Conservation (phyloP, 2,797 vertebrate genomes). For the Notoglanidium macrostoma region DNA sequence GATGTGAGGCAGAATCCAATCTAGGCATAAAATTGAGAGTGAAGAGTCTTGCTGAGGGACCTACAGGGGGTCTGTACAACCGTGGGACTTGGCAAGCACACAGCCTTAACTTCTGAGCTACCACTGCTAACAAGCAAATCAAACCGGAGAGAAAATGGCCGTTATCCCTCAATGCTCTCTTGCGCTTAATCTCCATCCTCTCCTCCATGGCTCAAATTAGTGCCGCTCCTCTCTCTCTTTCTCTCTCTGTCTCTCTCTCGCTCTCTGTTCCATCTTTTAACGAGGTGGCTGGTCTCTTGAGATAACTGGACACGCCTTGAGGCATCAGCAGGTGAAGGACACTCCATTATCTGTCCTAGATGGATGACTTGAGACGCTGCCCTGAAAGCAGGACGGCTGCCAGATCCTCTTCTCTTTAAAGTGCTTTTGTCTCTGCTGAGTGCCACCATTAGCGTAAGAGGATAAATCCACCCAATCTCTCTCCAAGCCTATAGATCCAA, state of each 20-base stretch:
- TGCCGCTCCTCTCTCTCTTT: constrained; percentile 49
- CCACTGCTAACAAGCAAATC: constrained; percentile 14
- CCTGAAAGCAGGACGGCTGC: constrained; percentile 75
- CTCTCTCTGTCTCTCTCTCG: constrained; percentile 55
- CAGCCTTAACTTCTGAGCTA: neutral
- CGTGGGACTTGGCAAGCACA: neutral
- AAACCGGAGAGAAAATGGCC: constrained; percentile 22
- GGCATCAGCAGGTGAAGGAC: constrained; percentile 76
- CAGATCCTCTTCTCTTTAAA: constrained; percentile 76
- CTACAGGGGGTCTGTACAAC: neutral
- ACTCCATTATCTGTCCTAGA: constrained; percentile 79
- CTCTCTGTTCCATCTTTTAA: constrained; percentile 72
- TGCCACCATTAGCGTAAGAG: constrained; percentile 70
- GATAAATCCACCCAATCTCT: constrained; percentile 52
- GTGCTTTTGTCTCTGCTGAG: constrained; percentile 76
- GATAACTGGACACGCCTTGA: constrained; percentile 82
- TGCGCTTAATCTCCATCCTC: constrained; percentile 19
- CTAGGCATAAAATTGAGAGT: constrained; percentile 13
- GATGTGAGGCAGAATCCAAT: neutral
- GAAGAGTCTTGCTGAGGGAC: neutral
- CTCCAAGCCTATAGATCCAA: neutral
- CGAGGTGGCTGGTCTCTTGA: constrained; percentile 75
- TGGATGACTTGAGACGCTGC: constrained; percentile 80
- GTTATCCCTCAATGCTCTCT: constrained; percentile 17
- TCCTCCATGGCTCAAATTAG: constrained; percentile 27